phyloP scores from a whole-genome alignment of 2,797 vertebrate genomes.

The Artibeus jamaicensis region DNA sequence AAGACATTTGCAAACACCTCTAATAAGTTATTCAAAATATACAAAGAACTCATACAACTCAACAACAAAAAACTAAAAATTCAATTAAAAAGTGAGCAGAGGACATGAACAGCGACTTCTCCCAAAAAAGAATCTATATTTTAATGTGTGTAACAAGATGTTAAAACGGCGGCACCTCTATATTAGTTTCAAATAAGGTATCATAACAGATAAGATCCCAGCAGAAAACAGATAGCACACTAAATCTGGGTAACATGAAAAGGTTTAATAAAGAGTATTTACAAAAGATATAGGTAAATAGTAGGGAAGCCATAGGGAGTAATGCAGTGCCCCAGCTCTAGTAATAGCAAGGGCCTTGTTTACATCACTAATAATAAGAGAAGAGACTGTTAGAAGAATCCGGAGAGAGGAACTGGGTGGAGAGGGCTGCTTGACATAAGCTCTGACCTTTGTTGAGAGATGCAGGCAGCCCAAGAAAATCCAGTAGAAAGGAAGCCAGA shows the following conservation, averaged over 20 bases:
- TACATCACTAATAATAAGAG: background rate
- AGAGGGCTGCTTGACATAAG: background rate
- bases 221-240: background rate
- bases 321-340: background rate
- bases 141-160: background rate
- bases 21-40: background rate
- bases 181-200: background rate
- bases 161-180: background rate
- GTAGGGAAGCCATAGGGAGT: background rate
- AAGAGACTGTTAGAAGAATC: background rate
- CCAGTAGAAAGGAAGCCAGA: background rate
- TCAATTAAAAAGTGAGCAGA: background rate
- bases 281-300: background rate
- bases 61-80: background rate
- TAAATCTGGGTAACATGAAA: background rate
- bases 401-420: background rate
- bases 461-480: background rate
- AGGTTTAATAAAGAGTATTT: background rate
- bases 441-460: background rate
- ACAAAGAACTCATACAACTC: background rate
- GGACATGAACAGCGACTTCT: background rate
- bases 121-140: background rate
- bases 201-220: background rate
- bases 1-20: background rate
- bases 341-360: background rate